Percentiles rank a stretch among this genome's conserved stretches.
Conservation (phyloP, 2,888 invertebrate genomes). For the Pandemis cinnamomeana region DNA sequence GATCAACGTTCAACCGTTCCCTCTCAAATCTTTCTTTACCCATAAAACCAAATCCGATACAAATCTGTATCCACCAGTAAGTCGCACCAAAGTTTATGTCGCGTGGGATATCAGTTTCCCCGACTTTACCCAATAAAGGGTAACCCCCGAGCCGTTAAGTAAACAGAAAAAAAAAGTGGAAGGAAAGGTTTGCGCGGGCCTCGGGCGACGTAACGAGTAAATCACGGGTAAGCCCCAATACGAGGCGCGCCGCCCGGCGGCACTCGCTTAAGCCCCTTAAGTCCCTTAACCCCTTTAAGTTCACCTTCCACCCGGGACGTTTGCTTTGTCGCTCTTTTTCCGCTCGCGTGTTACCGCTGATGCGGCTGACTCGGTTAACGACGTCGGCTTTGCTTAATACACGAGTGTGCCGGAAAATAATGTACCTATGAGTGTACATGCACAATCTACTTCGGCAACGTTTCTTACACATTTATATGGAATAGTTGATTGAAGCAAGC, state of each 20-base stretch:
- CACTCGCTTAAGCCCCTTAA: constrained; percentile 70
- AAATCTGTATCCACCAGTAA: constrained; percentile 71
- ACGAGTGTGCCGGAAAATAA: not conserved
- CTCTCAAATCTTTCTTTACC: constrained; percentile 50
- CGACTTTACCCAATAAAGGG: constrained; percentile 82
- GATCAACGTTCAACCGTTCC: constrained; percentile 31
- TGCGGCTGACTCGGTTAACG: constrained; percentile 28
- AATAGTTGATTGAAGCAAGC: no score
- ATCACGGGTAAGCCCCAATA: constrained; percentile 80
- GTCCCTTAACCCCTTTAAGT: constrained; percentile 75
- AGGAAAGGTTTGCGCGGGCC: constrained; percentile 65
- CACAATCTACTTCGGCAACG: no score
- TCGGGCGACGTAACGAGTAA: constrained; percentile 76
- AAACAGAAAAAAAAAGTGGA: constrained; percentile 79
- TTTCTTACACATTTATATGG: no score
- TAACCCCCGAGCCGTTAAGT: constrained; percentile 82
- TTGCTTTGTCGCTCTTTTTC: constrained; percentile 32
- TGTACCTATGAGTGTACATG: no score
- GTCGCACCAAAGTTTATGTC: constrained; percentile 74
- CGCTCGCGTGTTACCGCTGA: constrained; percentile 18
- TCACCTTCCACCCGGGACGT: constrained; percentile 47
- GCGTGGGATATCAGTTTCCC: constrained; percentile 77
- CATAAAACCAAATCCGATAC: constrained; percentile 57
- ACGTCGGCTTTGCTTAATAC: constrained; percentile 15
- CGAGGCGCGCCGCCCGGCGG: constrained; percentile 65